Conservation (phyloP, 1,140 invertebrate species). For the Dendrolimus kikuchii region DNA sequence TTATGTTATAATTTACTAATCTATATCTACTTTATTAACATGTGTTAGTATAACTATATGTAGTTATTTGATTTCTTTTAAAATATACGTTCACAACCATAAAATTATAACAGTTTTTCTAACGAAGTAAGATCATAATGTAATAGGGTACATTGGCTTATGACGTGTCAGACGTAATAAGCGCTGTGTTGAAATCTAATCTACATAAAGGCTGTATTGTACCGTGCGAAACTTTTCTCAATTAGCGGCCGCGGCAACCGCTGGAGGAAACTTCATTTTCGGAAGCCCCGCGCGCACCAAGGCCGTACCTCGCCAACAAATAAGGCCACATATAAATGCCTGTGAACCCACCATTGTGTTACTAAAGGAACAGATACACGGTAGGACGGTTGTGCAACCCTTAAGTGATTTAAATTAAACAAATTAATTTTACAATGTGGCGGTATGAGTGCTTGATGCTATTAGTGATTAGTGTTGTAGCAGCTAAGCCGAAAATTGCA, state of each 20-base stretch:
- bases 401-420: slow-evolving; percentile 9
- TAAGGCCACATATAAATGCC: slow-evolving; percentile 62
- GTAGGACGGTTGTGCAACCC: slow-evolving; percentile 22
- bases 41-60: too few species aligned
- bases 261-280: slow-evolving; percentile 56
- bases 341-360: slow-evolving; percentile 46
- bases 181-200: neutral
- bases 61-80: too few species aligned
- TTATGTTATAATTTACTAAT: too few species aligned
- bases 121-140: too few species aligned
- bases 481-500: slow-evolving; percentile 32
- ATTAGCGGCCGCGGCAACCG: slow-evolving; percentile 26
- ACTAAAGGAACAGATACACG: slow-evolving; percentile 39
- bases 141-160: too few species aligned
- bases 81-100: too few species aligned
- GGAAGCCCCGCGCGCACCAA: slow-evolving; percentile 33
- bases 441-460: slow-evolving; percentile 35
- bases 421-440: slow-evolving; percentile 29
- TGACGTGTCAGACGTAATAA: too few species aligned
- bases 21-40: too few species aligned
- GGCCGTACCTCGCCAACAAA: slow-evolving; percentile 33
- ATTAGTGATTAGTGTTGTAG: slow-evolving; percentile 22
- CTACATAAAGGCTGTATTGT: slow-evolving; percentile 21
- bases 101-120: too few species aligned
- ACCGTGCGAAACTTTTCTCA: slow-evolving; percentile 65